Conservation (phyloP, 2,113 vertebrate genomes). For the Dasyurus viverrinus region DNA sequence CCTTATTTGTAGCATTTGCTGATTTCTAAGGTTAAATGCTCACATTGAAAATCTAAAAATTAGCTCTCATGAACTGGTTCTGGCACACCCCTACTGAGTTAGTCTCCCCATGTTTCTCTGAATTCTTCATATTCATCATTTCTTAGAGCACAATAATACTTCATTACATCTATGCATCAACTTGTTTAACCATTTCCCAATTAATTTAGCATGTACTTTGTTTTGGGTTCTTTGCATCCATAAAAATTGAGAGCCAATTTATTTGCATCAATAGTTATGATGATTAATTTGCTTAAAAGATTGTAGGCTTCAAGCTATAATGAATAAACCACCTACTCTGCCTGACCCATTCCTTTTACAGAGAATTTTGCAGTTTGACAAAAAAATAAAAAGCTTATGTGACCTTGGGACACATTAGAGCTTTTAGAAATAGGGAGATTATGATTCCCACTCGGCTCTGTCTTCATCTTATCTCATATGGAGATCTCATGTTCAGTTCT, state of each 20-base stretch:
- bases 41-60: neutral
- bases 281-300: neutral
- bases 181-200: neutral
- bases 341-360: neutral
- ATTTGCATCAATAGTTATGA: neutral
- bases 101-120: neutral
- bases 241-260: neutral
- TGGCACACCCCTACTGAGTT: neutral
- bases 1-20: neutral
- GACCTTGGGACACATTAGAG: neutral
- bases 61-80: neutral
- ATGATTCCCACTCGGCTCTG: neutral
- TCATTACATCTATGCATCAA: neutral
- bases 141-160: neutral
- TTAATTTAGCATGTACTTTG: neutral
- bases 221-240: neutral
- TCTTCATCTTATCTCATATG: neutral
- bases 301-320: neutral
- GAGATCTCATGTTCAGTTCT: neutral
- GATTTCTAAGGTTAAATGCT: neutral
- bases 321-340: neutral
- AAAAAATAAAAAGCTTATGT: neutral
- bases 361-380: neutral
- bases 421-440: neutral
- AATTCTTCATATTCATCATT: neutral